Evolutionary conservation across 1,140 invertebrate species (phyloP).

Genomic region (Uloborus diversus): DNA sequence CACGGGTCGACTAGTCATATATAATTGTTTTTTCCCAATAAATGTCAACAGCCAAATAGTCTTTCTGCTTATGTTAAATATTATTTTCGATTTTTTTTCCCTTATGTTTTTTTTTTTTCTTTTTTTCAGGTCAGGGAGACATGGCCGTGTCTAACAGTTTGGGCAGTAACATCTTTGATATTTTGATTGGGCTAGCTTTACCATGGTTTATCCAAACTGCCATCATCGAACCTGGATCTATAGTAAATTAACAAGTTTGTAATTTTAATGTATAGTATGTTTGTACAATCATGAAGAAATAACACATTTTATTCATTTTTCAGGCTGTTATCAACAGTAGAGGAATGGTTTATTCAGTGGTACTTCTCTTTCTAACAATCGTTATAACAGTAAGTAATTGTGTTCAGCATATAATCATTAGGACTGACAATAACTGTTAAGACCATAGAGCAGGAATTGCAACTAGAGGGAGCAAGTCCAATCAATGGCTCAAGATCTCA

Average conservation of each 20-base stretch:
- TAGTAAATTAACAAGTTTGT: conserved; percentile 59
- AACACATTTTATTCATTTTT: conserved; percentile 2
- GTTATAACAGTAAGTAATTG: conserved; percentile 63
- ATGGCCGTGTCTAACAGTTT: conserved; percentile 72
- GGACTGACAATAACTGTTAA: no score
- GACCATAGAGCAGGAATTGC: no score
- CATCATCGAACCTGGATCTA: conserved; percentile 61
- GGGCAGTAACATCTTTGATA: conserved; percentile 72
- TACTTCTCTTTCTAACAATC: conserved; percentile 67
- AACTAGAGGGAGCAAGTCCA: no score
- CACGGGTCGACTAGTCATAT: no score
- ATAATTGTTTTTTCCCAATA: no score
- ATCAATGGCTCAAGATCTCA: no score
- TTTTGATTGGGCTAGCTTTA: conserved; percentile 69
- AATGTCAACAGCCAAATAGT: no score
- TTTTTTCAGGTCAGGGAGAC: conserved; percentile 68
- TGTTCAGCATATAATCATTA: no score
- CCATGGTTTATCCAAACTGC: conserved; percentile 68
- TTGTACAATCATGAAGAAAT: not conserved
- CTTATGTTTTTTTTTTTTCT: not conserved
- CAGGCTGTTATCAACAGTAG: conserved; percentile 67
- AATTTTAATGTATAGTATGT: not conserved
- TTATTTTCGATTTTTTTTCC: no score
- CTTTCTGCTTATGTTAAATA: no score
- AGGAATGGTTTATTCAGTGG: conserved; percentile 66